Percentiles rank a stretch among this genome's conserved stretches.
Evolutionary conservation across 1,140 invertebrate species (phyloP).

Genomic region (Orius laevigatus): DNA sequence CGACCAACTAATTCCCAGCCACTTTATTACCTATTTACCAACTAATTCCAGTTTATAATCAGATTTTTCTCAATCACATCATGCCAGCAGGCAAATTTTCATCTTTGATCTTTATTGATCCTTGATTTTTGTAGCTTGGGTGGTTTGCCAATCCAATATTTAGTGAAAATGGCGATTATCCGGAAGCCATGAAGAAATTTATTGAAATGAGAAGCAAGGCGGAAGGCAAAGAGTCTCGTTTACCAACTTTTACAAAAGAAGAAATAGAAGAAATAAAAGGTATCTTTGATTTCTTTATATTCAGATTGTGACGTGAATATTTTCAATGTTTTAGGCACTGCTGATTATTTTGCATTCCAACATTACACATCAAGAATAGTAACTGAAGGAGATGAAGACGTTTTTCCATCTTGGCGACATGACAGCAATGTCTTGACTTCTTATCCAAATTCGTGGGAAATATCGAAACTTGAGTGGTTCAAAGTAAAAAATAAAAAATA

Average conservation of each 20-base stretch:
- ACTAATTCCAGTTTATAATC: too few species aligned
- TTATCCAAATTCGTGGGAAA: constrained; percentile 30
- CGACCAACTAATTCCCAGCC: too few species aligned
- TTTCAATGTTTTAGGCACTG: constrained; percentile 26
- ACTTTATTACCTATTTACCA: too few species aligned
- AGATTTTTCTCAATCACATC: too few species aligned
- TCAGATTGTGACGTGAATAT: not conserved
- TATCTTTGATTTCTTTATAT: constrained; percentile 14
- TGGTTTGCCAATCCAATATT: constrained; percentile 46
- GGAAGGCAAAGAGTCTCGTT: constrained; percentile 41
- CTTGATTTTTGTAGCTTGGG: constrained; percentile 26
- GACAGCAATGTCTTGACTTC: constrained; percentile 24
- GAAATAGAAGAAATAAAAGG: constrained; percentile 39
- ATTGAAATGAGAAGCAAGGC: constrained; percentile 35
- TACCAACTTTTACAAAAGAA: constrained; percentile 40
- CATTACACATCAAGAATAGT: constrained; percentile 31
- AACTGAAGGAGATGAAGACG: constrained; percentile 21
- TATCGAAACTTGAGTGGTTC: constrained; percentile 32
- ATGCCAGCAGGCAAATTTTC: too few species aligned
- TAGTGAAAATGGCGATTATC: constrained; percentile 41
- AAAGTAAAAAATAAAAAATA: constrained; percentile 26
- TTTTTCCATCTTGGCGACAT: constrained; percentile 32
- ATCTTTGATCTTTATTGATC: too few species aligned
- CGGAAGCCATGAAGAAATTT: constrained; percentile 36
- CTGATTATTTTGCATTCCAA: constrained; percentile 44